Evolutionary conservation across 92 coral and sea anemone genomes (phyloP), one percentile per base, ranked within the genome.

Genomic region (Epizoanthus ramosus): DNA sequence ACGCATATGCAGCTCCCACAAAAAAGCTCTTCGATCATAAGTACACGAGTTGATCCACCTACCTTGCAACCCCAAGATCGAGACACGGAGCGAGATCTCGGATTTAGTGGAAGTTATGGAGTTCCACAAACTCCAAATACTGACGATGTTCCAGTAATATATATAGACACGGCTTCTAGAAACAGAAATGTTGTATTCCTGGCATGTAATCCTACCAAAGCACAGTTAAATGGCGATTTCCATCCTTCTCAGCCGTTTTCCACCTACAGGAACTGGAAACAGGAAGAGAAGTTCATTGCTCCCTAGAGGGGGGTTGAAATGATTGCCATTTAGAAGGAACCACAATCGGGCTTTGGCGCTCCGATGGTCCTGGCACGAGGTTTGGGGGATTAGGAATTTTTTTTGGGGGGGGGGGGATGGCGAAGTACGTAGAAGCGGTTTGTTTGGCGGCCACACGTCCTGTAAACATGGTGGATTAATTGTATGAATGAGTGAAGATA

Each of bases 241-340:
- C 80, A 75, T 75, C 67, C 14, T 53, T 35, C 3, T 24, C 69
- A 64, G 69, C 41, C 69, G 45, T 15, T 50, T 50, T 67, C 50
- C 50, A 67, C 50, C 67, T 61, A 17, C 68, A 33, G 80, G 68
- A 75, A 57, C 80, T 75, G 80, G 80, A 75, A 75, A 75, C 80
- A 75, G 80, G 80, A 75, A 75, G 80, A 75, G 80, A 74, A 75
- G 21, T 75, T 16, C 67, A 75, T 57, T 57, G 47, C 54, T 57
- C 68, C 80, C 25, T 18, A 57, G 80, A 75, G 80, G 80, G 80
- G 80, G 68, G 68, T 57, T 52, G 16, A 50, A 8, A 56, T 54
- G 28, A 75, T 57, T 75, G 80, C 68, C 18, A 28, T 37, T 6
- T 37, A 6, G 43, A 37, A 37, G 43, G 4, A 37, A 37, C 43